Conservation (phyloP, 2,797 vertebrate species). For the Esox lucius region DNA sequence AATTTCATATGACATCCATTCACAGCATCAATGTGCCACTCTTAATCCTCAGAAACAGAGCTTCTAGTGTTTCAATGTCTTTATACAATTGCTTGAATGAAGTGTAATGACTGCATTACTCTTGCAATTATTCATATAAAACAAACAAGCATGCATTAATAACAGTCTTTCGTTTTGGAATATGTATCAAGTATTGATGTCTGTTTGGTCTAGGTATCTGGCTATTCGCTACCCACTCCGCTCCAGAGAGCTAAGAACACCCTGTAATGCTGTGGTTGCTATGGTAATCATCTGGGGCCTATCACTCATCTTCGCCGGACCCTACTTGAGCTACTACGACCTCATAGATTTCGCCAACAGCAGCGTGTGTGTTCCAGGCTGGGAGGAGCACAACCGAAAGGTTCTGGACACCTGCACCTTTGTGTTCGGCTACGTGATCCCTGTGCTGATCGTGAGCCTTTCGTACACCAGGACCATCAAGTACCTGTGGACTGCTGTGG, state of each 20-base stretch:
- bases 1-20: conserved; percentile 18
- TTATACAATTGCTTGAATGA: background rate
- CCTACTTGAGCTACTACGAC: conserved; percentile 87
- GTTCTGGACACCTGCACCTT: conserved; percentile 88
- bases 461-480: conserved; percentile 89
- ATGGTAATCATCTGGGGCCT: conserved; percentile 88
- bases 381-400: conserved; percentile 83
- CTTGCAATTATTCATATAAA: background rate
- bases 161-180: background rate
- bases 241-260: conserved; percentile 83
- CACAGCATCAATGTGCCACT: conserved; percentile 13
- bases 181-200: conserved; percentile 2
- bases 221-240: conserved; percentile 86
- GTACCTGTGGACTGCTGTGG: conserved; percentile 87
- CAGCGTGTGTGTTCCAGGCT: conserved; percentile 85
- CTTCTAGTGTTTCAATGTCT: conserved; percentile 11
- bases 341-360: conserved; percentile 82
- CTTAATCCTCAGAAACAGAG: conserved; percentile 5
- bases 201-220: conserved; percentile 74
- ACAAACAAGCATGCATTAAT: background rate
- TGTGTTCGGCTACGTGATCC: conserved; percentile 83
- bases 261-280: conserved; percentile 80
- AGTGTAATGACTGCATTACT: conserved; percentile 2
- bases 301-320: conserved; percentile 82
- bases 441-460: conserved; percentile 83